Percentiles rank a stretch among this genome's conserved stretches.
phyloP scores from a whole-genome alignment of 2,888 invertebrate species.

The Phanerotoma sp. region DNA sequence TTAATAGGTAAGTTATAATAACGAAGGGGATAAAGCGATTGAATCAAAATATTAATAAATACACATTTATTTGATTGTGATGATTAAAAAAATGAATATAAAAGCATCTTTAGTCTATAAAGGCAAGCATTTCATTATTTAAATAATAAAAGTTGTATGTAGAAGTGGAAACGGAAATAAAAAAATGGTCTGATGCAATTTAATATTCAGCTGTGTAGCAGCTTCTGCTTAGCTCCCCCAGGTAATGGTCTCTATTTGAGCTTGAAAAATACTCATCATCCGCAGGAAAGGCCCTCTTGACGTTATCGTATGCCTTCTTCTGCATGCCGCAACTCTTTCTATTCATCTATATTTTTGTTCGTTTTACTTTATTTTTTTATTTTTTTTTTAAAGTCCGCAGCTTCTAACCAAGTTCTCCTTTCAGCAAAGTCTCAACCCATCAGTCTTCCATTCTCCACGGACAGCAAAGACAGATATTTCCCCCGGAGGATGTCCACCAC shows the following conservation, averaged over 20 bases:
- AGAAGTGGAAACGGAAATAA: not conserved
- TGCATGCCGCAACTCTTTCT: slow-evolving; percentile 24
- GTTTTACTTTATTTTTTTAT: slow-evolving; percentile 1
- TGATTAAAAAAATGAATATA: not conserved
- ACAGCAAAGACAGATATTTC: slow-evolving; percentile 25
- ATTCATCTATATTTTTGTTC: slow-evolving; percentile 22
- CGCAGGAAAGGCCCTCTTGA: slow-evolving; percentile 19
- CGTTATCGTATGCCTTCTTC: slow-evolving; percentile 23
- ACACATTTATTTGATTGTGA: not conserved
- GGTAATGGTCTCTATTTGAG: slow-evolving; percentile 27
- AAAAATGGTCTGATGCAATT: slow-evolving; percentile 14
- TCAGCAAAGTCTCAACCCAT: slow-evolving; percentile 18
- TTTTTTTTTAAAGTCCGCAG: not conserved
- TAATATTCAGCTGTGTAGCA: slow-evolving; percentile 10
- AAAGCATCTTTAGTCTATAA: slow-evolving; percentile 3
- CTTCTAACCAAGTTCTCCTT: not conserved
- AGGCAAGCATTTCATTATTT: too few relatives aligned
- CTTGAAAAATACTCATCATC: slow-evolving; percentile 28
- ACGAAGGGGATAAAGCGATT: too few relatives aligned
- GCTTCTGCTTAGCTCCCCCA: slow-evolving; percentile 8
- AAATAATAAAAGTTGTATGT: not conserved
- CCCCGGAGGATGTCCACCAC: slow-evolving; percentile 24
- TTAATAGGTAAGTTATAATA: too few relatives aligned
- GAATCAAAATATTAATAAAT: too few relatives aligned
- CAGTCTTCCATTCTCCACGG: slow-evolving; percentile 24